A percentile compares a stretch with the other conserved stretches of the same genome.
Conservation (phyloP, 2,888 invertebrate species). For the Hirtodrosophila confusa region DNA sequence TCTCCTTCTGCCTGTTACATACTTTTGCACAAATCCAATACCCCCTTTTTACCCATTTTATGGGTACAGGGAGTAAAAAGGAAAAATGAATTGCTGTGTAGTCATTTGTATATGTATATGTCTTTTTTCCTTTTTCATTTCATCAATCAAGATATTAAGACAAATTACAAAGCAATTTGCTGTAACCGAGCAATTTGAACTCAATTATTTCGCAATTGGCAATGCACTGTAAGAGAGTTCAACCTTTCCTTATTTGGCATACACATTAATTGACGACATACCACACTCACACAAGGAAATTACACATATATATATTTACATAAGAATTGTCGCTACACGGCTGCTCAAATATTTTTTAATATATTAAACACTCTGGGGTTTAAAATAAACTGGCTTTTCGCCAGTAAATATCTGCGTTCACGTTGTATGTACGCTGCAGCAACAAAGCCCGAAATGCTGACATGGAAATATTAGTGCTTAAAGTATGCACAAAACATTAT, state of each 20-base stretch:
- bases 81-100: no score
- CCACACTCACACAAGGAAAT: not conserved
- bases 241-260: constrained; percentile 11
- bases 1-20: no score
- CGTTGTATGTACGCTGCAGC: not conserved
- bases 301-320: constrained; percentile 21
- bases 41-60: no score
- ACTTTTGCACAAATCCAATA: no score
- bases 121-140: not conserved
- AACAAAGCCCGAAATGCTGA: not conserved
- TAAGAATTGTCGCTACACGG: constrained; percentile 23
- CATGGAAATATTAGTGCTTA: not conserved
- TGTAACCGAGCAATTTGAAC: constrained; percentile 12
- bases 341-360: constrained; percentile 32
- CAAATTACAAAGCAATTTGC: constrained; percentile 1
- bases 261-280: constrained; percentile 22
- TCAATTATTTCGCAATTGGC: constrained; percentile 24
- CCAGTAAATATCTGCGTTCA: constrained; percentile 3
- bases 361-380: constrained; percentile 17
- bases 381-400: constrained; percentile 27
- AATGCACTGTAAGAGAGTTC: constrained; percentile 8
- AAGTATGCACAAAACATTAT: not conserved
- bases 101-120: constrained; percentile 8
- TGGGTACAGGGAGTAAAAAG: no score
- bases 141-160: constrained; percentile 25